Evolutionary conservation across 2,888 invertebrate species (phyloP), one percentile per base, ranked within the genome.

Genomic region (Poecilus cupreus): DNA sequence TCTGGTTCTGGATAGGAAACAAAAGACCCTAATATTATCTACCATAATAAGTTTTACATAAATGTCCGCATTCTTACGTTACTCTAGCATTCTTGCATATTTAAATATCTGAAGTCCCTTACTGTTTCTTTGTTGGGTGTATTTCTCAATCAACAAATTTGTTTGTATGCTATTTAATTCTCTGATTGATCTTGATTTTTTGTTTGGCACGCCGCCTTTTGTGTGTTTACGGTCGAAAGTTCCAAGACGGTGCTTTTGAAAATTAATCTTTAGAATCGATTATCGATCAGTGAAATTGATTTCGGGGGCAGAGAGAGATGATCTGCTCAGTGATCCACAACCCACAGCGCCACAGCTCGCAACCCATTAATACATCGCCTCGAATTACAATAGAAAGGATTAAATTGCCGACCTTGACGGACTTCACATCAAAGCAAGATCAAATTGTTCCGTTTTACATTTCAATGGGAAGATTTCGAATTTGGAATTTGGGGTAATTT

Each of bases 401-500:
- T 77, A 77, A 77, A 77, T 77, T 77, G 77, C 77, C 57, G 57
- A 77, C 77, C 77, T 77, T 77, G 75, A 26, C n/a, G 11, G 18
- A 26, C 18, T 16, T 18, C 18, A 13, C 2, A 51, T 51, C 51
- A 51, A 51, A 51, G 18, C n/a, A 13, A 51, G 51, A 51, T 51
- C 51, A 51, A 51, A 51, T 51, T 51, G 51, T 18, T 32, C 18
- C 37, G 64, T 24, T 60, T 68, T 68, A 68, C 64, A 68, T 68
- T 68, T 37, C 64, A 68, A 37, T 32, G 16, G 32, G 5, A 11
- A 32, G 18, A 10, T 68, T 68, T 37, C 6, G 18, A 18, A 18
- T 16, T 51, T 51, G 2, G n/a, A n/a, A n/a, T n/a, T n/a, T n/a
- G 8, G 13, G 37, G 64, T 68, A 37, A 68, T 68, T 68, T 68